Evolutionary conservation across 1,140 invertebrate species (phyloP).

Genomic region (Metaphire vulgaris): DNA sequence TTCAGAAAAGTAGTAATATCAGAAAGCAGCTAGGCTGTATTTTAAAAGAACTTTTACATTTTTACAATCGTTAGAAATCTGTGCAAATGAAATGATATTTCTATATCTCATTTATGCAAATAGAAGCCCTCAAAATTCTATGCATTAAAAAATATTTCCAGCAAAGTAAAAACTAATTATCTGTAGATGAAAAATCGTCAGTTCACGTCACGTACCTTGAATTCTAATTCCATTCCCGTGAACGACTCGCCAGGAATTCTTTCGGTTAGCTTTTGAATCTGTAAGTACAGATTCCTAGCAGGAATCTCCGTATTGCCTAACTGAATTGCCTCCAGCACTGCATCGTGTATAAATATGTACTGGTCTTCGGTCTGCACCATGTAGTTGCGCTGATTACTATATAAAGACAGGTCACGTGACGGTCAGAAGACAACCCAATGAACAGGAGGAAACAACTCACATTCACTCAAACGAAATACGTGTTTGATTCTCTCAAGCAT

Average conservation of each 20-base stretch:
- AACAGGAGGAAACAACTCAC: no score
- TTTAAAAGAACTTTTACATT: no score
- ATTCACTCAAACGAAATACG: no score
- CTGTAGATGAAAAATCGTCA: no score
- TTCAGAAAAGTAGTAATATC: no score
- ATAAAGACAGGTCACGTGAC: constrained; percentile 92
- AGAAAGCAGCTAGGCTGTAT: no score
- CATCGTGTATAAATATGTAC: constrained; percentile 97
- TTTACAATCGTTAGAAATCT: no score
- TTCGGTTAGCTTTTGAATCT: constrained; percentile 75
- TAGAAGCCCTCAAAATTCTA: no score
- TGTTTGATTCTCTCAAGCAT: constrained; percentile 83
- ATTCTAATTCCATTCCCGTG: constrained; percentile 96
- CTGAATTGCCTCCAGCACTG: constrained; percentile 81
- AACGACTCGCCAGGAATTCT: constrained; percentile 44
- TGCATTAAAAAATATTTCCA: no score
- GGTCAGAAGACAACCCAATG: constrained; percentile 98
- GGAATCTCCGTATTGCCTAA: constrained; percentile 91
- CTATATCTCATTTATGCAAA: no score
- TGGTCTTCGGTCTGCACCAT: constrained; percentile 91
- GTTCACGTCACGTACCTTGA: constrained; percentile 78
- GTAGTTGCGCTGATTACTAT: constrained; percentile 75
- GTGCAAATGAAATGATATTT: no score
- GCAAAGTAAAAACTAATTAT: no score
- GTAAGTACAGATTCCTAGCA: constrained; percentile 80